phyloP scores from a whole-genome alignment of 1,140 invertebrate species.

The Drosophila willistoni region DNA sequence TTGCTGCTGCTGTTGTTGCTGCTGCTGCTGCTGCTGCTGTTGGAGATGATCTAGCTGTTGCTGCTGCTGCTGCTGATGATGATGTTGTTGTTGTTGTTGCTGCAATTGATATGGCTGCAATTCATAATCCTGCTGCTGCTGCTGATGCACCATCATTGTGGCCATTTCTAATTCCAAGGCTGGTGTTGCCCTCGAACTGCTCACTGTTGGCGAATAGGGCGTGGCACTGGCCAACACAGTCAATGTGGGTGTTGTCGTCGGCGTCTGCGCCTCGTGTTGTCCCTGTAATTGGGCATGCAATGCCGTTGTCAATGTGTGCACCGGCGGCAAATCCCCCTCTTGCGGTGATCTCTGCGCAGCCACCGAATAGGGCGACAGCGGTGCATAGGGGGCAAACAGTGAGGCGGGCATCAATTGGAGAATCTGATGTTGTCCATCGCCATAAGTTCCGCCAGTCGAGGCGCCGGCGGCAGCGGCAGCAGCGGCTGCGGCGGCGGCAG shows the following conservation, averaged over 20 bases:
- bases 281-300: conserved; percentile 60
- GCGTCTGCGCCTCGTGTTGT: conserved; percentile 50
- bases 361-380: conserved; percentile 63
- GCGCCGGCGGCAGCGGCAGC: conserved; percentile 3
- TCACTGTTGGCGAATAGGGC: conserved; percentile 73
- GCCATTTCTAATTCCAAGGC: conserved; percentile 64
- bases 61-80: conserved; percentile 32
- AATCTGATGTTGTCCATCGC: conserved; percentile 59
- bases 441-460: neutral
- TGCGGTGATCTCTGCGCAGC: conserved; percentile 75
- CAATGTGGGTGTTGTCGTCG: conserved; percentile 54
- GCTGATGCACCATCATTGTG: conserved; percentile 48
- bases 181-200: conserved; percentile 67
- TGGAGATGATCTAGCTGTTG: conserved; percentile 23
- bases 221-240: conserved; percentile 59
- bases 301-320: conserved; percentile 63
- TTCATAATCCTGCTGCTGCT: conserved; percentile 44
- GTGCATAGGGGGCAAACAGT: conserved; percentile 57
- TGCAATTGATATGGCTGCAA: conserved; percentile 24
- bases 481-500: conserved; percentile 4
- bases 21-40: conserved; percentile 29
- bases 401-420: conserved; percentile 68
- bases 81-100: conserved; percentile 27
- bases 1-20: conserved; percentile 29
- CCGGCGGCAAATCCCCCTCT: conserved; percentile 74